Percentiles rank a stretch among this genome's conserved stretches.
These are phyloP conservation scores for Leptodactylus fuscus DNA, from an alignment of 2,113 vertebrate species.

Conservation along the genomic window DNA sequence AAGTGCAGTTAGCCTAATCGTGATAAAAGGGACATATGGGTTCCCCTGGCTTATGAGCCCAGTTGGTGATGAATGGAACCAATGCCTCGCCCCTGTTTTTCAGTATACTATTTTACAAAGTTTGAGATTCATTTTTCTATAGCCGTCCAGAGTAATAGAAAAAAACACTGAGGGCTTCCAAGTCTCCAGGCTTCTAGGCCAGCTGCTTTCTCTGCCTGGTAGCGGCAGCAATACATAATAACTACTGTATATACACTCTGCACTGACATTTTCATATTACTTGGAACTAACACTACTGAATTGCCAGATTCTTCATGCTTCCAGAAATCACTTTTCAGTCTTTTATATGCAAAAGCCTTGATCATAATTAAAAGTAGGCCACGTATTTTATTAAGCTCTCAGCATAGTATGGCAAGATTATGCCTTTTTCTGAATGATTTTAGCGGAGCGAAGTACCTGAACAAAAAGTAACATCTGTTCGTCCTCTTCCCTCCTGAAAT, in stretches of 20 bases:
- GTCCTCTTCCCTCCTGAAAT: slow-evolving; percentile 13
- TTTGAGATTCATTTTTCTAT: too few species aligned
- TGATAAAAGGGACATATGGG: too few species aligned
- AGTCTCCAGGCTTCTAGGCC: not conserved
- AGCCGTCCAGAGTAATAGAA: not conserved
- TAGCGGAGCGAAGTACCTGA: not conserved
- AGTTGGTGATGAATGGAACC: too few species aligned
- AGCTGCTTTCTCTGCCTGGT: not conserved
- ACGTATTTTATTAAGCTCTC: not conserved
- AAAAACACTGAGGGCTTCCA: not conserved
- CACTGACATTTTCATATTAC: not conserved
- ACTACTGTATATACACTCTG: not conserved
- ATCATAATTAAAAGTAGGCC: not conserved
- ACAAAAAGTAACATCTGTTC: slow-evolving; percentile 45
- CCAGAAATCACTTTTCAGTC: not conserved
- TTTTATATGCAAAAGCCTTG: not conserved
- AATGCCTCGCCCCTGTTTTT: too few species aligned
- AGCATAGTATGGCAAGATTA: not conserved
- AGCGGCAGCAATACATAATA: not conserved
- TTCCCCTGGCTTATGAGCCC: too few species aligned
- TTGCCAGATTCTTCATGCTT: not conserved
- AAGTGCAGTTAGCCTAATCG: too few species aligned
- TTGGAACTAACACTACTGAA: not conserved
- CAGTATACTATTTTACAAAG: too few species aligned
- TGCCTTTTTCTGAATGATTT: not conserved